A percentile compares a stretch with the other conserved stretches of the same genome.
phyloP scores from a whole-genome alignment of 2,888 invertebrate genomes.

The Empis livida region DNA sequence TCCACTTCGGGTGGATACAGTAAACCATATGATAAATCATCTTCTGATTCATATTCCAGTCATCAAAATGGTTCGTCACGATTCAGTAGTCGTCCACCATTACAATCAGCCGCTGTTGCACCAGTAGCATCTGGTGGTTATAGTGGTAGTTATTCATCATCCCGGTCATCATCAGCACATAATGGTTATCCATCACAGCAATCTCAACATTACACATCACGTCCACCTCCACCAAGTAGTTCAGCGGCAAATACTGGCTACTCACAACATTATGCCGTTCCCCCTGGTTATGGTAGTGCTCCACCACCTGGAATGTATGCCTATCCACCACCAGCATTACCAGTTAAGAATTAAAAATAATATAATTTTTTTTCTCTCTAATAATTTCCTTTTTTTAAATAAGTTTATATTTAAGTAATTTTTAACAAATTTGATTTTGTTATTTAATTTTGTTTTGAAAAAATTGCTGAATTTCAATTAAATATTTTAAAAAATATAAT shows the following conservation, averaged over 20 bases:
- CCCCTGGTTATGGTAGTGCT: constrained; percentile 17
- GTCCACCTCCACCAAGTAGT: constrained; percentile 16
- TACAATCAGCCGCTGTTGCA: constrained; percentile 13
- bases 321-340: constrained; percentile 34
- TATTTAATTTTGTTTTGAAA: no score
- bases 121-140: constrained; percentile 11
- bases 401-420: no score
- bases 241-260: constrained; percentile 9
- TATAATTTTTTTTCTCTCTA: no score
- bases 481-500: no score
- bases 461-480: no score
- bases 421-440: no score
- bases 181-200: not conserved
- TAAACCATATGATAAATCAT: no score
- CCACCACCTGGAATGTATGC: constrained; percentile 26
- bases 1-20: not conserved
- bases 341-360: constrained; percentile 29
- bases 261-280: constrained; percentile 27
- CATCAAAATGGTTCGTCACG: constrained; percentile 3
- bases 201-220: not conserved
- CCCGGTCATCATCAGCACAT: not conserved
- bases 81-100: constrained; percentile 13
- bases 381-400: no score
- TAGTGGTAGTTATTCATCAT: not conserved
- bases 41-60: no score